Evolutionary conservation across 2,888 invertebrate species (phyloP), one percentile per base, ranked within the genome.

Genomic region (Lacanobia oleracea): DNA sequence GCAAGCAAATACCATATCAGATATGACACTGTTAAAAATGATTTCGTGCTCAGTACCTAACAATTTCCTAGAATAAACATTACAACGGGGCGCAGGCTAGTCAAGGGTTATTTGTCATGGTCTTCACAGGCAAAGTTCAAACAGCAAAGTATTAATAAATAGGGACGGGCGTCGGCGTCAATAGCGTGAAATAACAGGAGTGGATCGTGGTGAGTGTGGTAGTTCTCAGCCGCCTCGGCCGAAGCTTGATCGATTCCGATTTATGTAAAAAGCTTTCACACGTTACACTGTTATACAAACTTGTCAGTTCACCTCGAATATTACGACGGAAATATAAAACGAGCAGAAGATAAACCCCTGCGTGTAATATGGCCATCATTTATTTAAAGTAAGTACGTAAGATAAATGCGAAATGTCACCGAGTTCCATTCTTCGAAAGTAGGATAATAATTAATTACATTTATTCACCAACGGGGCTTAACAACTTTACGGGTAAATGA

Each of bases 101-200:
- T 86, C 86, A 85, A 88, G 88, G 88, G 90, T 90, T 89, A 92
- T 93, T 92, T 92, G 88, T 91, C 89, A 89, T 87, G 86, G 87
- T 88, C 84, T 81, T 86, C 81, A 83, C 83, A 86, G 90, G 86
- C 90, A 91, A 90, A 91, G 90, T 91, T 92, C 90, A 91, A 85
- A 86, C 88, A 86, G 77, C 84, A 87, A 88, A 88, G 88, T 90
- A 91, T 90, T 89, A 88, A 88, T 90, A 92, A 91, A 92, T 88
- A 88, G 86, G 84, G 86, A 84, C 79, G 85, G 87, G 85, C 87
- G 84, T 87, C 86, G 86, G 87, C 88, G 87, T 90, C 90, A 90
- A 93, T 90, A 88, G 88, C 89, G 88, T 83, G 87, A 92, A 93
- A 92, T 93, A 92, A 92, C 89, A 91, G 90, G 89, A 91, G 91